Evolutionary conservation across 2,888 invertebrate genomes (phyloP).

Genomic region (Noctuana brunneofusca): DNA sequence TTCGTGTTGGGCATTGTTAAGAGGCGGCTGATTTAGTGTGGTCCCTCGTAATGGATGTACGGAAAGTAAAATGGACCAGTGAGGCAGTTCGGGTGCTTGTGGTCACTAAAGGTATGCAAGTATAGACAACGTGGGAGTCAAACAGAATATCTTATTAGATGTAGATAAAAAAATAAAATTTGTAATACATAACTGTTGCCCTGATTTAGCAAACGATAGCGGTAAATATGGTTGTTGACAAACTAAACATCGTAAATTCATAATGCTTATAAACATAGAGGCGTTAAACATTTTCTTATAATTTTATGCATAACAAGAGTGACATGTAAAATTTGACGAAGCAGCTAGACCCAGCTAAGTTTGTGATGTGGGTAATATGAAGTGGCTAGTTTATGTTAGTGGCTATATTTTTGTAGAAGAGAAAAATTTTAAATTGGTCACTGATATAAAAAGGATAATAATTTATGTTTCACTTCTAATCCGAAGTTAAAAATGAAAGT

Average conservation of each 20-base stretch:
- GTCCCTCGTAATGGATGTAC: constrained; percentile 22
- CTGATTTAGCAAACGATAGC: constrained; percentile 2
- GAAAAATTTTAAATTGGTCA: no score
- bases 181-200: constrained; percentile 2
- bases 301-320: background rate
- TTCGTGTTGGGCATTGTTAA: constrained; percentile 35
- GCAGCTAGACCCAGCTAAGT: background rate
- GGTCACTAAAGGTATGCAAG: constrained; percentile 14
- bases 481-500: background rate
- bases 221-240: background rate
- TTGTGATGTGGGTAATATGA: no score
- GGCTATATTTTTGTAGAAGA: no score
- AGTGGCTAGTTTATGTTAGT: no score
- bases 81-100: constrained; percentile 3
- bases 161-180: constrained; percentile 15
- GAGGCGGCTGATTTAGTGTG: constrained; percentile 34
- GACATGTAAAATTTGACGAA: background rate
- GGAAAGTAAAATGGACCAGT: constrained; percentile 11
- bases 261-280: no score
- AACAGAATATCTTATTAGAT: constrained; percentile 10
- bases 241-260: background rate
- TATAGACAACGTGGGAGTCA: constrained; percentile 14
- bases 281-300: background rate
- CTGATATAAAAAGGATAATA: background rate
- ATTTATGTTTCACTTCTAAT: background rate